These are phyloP conservation scores for Actinernus sp. DNA, from an alignment of 92 coral and sea anemone species.

Conservation along the genomic window DNA sequence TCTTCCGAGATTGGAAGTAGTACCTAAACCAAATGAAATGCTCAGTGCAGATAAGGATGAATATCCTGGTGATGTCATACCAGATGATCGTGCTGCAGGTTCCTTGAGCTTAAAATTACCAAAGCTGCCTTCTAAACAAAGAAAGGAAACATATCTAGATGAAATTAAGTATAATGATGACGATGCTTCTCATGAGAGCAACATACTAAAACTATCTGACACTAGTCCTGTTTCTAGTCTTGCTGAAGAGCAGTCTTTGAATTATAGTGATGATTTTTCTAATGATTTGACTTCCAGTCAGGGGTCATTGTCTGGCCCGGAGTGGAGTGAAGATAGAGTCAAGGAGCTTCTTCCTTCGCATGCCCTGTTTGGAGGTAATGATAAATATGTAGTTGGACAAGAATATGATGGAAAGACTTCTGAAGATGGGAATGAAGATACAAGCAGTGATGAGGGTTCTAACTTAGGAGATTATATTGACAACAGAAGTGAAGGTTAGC, in stretches of 20 bases:
- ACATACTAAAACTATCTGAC: too few species aligned
- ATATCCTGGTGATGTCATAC: too few species aligned
- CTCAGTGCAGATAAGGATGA: too few species aligned
- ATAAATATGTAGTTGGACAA: neutral
- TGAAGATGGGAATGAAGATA: too few species aligned
- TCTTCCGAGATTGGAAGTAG: too few species aligned
- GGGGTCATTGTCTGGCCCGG: slow-evolving; percentile 15
- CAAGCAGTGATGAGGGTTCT: slow-evolving; percentile 3
- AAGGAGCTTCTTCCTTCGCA: neutral
- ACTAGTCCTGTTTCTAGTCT: slow-evolving; percentile 10
- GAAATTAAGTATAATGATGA: too few species aligned
- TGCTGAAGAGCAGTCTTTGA: slow-evolving; percentile 15
- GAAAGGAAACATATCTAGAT: slow-evolving; percentile 5
- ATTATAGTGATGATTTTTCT: slow-evolving; percentile 1
- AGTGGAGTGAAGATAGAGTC: slow-evolving; percentile 1
- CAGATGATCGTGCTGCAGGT: too few species aligned
- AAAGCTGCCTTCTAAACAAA: too few species aligned
- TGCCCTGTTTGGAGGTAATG: neutral
- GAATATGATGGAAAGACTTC: too few species aligned
- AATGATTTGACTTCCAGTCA: slow-evolving; percentile 14
- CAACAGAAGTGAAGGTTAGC: too few species aligned
- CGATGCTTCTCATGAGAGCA: slow-evolving; percentile 4
- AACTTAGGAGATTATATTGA: neutral
- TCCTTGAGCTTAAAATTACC: too few species aligned
- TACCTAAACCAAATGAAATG: too few species aligned